phyloP scores from a whole-genome alignment of 92 coral and sea anemone genomes.

The Metridium senile region DNA sequence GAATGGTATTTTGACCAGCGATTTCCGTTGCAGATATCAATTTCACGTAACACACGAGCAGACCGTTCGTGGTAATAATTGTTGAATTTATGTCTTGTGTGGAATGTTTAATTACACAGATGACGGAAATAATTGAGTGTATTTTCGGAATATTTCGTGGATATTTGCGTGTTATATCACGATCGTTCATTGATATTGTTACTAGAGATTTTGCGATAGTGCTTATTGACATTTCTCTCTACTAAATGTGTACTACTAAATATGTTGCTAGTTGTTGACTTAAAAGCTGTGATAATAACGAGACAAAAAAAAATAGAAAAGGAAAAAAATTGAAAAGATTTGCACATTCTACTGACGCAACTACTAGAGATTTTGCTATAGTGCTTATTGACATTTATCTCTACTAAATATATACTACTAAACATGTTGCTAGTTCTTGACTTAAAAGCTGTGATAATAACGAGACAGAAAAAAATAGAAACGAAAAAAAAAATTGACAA shows the following conservation, averaged over 20 bases:
- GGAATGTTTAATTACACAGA: slow-evolving; percentile 13
- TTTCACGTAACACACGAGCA: background rate
- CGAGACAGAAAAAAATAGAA: background rate
- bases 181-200: slow-evolving; percentile 5
- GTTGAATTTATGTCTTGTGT: background rate
- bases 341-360: no score
- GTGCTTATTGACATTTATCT: background rate
- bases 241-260: background rate
- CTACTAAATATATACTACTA: background rate
- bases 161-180: background rate
- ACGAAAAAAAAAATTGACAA: no score
- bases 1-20: slow-evolving; percentile 19
- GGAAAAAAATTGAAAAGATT: no score
- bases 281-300: background rate
- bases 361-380: background rate
- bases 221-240: background rate
- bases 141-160: background rate
- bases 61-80: background rate
- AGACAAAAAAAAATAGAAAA: background rate
- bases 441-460: background rate
- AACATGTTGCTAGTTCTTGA: background rate
- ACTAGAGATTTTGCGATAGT: background rate
- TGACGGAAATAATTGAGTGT: background rate
- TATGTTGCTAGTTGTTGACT: background rate
- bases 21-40: slow-evolving; percentile 17